Evolutionary conservation across 2,797 vertebrate species (phyloP).

Genomic region (Cyprinodon diabolis): DNA sequence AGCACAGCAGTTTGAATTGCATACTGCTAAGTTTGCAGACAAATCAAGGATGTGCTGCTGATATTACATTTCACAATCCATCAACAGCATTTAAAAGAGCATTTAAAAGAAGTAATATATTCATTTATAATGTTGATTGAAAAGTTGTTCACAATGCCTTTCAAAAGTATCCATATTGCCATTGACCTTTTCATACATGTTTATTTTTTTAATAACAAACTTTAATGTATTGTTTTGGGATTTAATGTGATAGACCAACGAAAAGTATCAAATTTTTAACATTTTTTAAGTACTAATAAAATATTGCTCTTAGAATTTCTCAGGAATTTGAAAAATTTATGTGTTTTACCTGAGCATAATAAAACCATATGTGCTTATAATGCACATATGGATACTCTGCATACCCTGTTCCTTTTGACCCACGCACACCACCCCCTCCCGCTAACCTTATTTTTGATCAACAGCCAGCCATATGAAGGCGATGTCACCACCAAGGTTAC

Average conservation of each 20-base stretch:
- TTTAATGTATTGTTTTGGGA: neutral
- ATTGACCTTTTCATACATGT: neutral
- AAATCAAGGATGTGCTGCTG: slow-evolving; percentile 20
- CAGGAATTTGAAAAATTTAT: too few relatives aligned
- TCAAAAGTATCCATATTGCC: neutral
- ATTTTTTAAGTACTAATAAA: neutral
- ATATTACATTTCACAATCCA: neutral
- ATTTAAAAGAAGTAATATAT: neutral
- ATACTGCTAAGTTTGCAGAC: slow-evolving; percentile 35
- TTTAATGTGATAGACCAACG: neutral
- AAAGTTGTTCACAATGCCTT: neutral
- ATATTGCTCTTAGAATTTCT: too few relatives aligned
- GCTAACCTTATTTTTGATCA: slow-evolving; percentile 76
- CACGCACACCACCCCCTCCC: slow-evolving; percentile 43
- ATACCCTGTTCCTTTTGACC: slow-evolving; percentile 73
- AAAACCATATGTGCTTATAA: too few relatives aligned
- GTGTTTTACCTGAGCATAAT: too few relatives aligned
- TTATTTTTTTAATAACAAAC: neutral
- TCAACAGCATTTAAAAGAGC: neutral
- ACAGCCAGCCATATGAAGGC: slow-evolving; percentile 79
- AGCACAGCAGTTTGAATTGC: slow-evolving; percentile 53
- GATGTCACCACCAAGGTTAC: slow-evolving; percentile 83
- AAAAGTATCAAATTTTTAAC: neutral
- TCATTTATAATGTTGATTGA: neutral
- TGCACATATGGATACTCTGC: slow-evolving; percentile 46